These are phyloP conservation scores for Drosophila austrosaltans DNA, from an alignment of 2,888 invertebrate genomes.

Conservation along the genomic window DNA sequence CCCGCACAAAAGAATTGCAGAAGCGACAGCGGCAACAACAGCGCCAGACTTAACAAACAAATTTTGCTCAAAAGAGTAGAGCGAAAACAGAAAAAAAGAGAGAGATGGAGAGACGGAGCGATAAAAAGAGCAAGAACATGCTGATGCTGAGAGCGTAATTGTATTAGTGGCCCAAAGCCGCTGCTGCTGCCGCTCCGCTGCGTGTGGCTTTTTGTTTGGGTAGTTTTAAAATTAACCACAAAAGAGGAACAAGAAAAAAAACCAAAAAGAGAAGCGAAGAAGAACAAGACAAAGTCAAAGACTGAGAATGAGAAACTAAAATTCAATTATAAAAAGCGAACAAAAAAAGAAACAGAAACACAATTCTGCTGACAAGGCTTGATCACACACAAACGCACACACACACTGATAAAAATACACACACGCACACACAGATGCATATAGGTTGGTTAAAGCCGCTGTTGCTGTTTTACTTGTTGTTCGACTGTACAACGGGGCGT, in stretches of 20 bases:
- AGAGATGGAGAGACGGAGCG: slow-evolving; percentile 14
- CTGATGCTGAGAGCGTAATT: slow-evolving; percentile 45
- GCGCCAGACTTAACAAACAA: slow-evolving; percentile 52
- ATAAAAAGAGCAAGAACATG: slow-evolving; percentile 44
- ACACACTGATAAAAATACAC: slow-evolving; percentile 17
- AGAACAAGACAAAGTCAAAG: slow-evolving; percentile 56
- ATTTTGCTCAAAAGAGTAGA: slow-evolving; percentile 20
- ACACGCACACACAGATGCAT: slow-evolving; percentile 14
- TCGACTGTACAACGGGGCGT: slow-evolving; percentile 75
- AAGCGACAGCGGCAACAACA: slow-evolving; percentile 33
- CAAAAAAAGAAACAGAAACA: slow-evolving; percentile 21
- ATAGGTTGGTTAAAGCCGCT: slow-evolving; percentile 18
- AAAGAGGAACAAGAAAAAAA: slow-evolving; percentile 40
- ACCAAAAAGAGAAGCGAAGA: slow-evolving; percentile 30
- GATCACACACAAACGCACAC: slow-evolving; percentile 37
- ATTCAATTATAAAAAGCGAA: slow-evolving; percentile 71
- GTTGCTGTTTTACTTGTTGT: slow-evolving; percentile 43
- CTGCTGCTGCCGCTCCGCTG: slow-evolving; percentile 37
- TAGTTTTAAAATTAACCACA: slow-evolving; percentile 76
- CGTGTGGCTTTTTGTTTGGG: slow-evolving; percentile 71
- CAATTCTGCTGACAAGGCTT: slow-evolving; percentile 33
- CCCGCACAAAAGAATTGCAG: slow-evolving; percentile 53
- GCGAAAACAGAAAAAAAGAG: slow-evolving; percentile 17
- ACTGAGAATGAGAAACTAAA: slow-evolving; percentile 54
- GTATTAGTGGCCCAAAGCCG: slow-evolving; percentile 63